A percentile compares a stretch with the other conserved stretches of the same genome.
Evolutionary conservation across 2,888 invertebrate genomes (phyloP).

Genomic region (Strigamia transsilvanica): DNA sequence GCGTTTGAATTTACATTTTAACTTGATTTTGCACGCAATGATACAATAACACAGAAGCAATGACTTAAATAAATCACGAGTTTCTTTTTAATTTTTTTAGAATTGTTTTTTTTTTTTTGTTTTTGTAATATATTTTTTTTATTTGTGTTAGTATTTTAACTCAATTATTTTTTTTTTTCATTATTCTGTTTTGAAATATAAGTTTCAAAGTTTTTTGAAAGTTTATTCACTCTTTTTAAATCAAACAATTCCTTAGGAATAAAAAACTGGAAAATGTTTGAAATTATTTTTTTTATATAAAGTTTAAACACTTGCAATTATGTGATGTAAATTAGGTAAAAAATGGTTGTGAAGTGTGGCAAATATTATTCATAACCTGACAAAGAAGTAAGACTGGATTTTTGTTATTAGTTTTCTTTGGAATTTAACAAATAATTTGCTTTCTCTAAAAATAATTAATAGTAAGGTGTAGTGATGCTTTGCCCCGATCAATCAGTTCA

Average conservation of each 20-base stretch:
- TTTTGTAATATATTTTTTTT: neutral
- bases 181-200: too few relatives aligned
- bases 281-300: neutral
- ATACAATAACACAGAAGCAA: neutral
- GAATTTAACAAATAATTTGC: too few relatives aligned
- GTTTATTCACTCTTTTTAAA: conserved; percentile 1
- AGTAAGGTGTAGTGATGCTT: too few relatives aligned
- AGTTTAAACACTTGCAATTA: neutral
- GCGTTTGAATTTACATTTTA: neutral
- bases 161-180: neutral
- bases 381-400: neutral
- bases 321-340: neutral
- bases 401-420: too few relatives aligned
- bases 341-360: neutral
- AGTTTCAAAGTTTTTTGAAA: neutral
- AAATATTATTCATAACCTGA: neutral
- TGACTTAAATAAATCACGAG: conserved; percentile 23
- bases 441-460: too few relatives aligned
- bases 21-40: conserved; percentile 17
- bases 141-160: neutral
- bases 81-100: neutral
- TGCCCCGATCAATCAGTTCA: too few relatives aligned
- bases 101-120: neutral
- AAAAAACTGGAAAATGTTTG: neutral
- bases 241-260: neutral